Conservation (phyloP, 2,888 invertebrate genomes). For the Psylliodes chrysocephalus region DNA sequence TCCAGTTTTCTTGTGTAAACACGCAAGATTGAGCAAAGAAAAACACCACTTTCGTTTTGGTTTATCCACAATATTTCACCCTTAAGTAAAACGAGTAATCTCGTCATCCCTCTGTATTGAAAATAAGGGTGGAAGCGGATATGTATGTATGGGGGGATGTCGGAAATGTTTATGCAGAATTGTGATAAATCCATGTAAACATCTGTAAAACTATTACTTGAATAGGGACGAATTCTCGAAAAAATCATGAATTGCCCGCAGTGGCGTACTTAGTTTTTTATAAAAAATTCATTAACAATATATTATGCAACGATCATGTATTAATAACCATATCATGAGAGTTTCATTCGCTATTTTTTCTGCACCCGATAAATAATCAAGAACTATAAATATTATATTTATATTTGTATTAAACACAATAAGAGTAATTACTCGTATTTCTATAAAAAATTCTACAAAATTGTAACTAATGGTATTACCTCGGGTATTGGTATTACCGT, state of each 20-base stretch:
- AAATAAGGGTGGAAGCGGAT: conserved; percentile 17
- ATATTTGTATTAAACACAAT: too few species aligned
- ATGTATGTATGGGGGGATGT: conserved; percentile 13
- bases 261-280: too few species aligned
- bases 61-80: conserved; percentile 20
- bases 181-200: conserved; percentile 43
- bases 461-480: too few species aligned
- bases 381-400: too few species aligned
- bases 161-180: conserved; percentile 34
- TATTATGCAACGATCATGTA: too few species aligned
- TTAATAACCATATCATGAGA: too few species aligned
- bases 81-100: conserved; percentile 29
- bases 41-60: neutral
- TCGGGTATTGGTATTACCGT: too few species aligned
- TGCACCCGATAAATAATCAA: too few species aligned
- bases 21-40: neutral
- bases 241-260: neutral
- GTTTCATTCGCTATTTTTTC: too few species aligned
- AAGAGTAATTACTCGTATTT: too few species aligned
- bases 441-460: too few species aligned
- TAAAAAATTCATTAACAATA: too few species aligned
- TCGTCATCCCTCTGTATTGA: conserved; percentile 21
- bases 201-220: conserved; percentile 40
- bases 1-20: neutral
- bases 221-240: conserved; percentile 34